Base-by-base conservation (phyloP, 2,888 invertebrate genomes). In the Pseudococcus longispinus region DNA sequence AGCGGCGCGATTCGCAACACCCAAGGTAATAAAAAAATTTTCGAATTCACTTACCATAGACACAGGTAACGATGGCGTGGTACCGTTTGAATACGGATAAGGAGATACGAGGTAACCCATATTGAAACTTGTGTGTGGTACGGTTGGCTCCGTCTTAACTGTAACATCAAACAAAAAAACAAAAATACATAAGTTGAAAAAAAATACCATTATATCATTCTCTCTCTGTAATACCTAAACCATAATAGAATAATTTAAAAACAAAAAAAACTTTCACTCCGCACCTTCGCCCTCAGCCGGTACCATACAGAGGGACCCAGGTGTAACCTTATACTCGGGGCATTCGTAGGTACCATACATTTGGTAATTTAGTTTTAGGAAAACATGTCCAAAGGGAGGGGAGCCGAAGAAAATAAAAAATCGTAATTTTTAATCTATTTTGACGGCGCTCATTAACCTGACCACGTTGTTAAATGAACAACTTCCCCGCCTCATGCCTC, bases 31-130 rank as follows among this genome's bases (percentile, higher is more conserved):
- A 60, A 60, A 60, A 60, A 23, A 60, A 60, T 20, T 23, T 60
- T 84, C 26, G 8, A 83, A 83, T 26, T 20, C 29, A 94, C 95
- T 95, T 91, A 96, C 96, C 96, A 96, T 96, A 91, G 96, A 95
- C 90, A 96, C 96, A 90, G 96, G 96, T 90, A 96, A 93, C 90
- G 94, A 93, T 91, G 95, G 95, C 90, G 95, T 94, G 89, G 95
- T 95, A 90, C 96, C 96, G 91, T 96, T 96, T 91, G 96, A 94
- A 93, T 96, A 96, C 89, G 96, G 94, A 92, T 96, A 96, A 88
- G 96, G 96, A 89, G 96, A 95, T 91, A 96, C 95, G 91, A 96
- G 94, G 93, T 97, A 97, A 90, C 96, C 96, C 96, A 96, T 96
- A 93, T 96, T 96, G 93, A 96, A 96, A 89, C 93, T 95, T 94